Evolutionary conservation across 1,140 invertebrate species (phyloP).

Genomic region (Saccostrea glomerata): DNA sequence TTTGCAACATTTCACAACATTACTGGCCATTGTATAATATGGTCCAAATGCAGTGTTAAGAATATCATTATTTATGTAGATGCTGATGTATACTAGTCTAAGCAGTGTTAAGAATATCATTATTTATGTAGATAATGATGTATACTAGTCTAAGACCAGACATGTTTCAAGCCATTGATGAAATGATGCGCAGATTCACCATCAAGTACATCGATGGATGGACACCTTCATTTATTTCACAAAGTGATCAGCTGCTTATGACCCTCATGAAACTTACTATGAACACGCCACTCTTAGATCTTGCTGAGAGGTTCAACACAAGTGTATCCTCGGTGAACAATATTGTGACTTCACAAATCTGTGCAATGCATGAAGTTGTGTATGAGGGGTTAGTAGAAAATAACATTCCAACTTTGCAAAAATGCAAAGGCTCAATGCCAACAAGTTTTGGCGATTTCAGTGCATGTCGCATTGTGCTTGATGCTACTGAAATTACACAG

Average conservation of each 20-base stretch:
- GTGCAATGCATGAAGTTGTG: no score
- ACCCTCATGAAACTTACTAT: constrained; percentile 4
- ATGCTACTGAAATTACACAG: no score
- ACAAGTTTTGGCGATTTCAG: constrained; percentile 48
- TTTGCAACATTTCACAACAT: no score
- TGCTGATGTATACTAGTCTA: no score
- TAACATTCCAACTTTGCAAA: background rate
- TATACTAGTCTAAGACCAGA: background rate
- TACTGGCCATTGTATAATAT: no score
- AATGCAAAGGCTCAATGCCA: constrained; percentile 50
- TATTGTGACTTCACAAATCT: background rate
- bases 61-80: no score
- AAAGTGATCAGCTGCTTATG: background rate
- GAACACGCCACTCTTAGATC: background rate
- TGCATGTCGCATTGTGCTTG: background rate
- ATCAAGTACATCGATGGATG: background rate
- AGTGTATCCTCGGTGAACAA: background rate
- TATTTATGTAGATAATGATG: constrained; percentile 3
- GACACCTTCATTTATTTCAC: background rate
- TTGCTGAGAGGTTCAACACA: constrained; percentile 18
- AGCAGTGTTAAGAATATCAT: no score
- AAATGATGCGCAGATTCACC: background rate
- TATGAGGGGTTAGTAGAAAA: background rate
- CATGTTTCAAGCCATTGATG: constrained; percentile 13
- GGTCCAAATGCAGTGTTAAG: no score